Percentiles rank a stretch among this genome's conserved stretches.
These are phyloP conservation scores for Macquaria ambigua DNA, from an alignment of 2,113 vertebrate genomes.

Conservation along the genomic window DNA sequence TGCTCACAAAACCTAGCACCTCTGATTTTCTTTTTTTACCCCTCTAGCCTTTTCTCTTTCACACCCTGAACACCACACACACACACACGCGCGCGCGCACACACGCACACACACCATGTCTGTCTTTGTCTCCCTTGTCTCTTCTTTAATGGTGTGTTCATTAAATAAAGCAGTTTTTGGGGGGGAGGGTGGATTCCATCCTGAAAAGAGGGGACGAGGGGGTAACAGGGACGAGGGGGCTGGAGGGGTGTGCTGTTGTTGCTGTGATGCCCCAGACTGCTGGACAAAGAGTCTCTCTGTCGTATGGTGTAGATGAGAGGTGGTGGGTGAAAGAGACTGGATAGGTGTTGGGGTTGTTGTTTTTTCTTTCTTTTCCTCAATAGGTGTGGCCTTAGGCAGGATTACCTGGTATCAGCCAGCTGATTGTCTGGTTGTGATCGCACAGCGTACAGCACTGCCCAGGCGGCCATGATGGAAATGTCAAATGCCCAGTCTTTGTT, in stretches of 20 bases:
- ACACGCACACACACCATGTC: slow-evolving; percentile 54
- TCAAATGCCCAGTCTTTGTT: slow-evolving; percentile 52
- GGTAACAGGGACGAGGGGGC: slow-evolving; percentile 6
- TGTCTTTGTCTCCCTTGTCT: slow-evolving; percentile 71
- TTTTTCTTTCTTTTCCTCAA: slow-evolving; percentile 20
- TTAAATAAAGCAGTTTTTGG: slow-evolving; percentile 79
- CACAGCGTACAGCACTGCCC: neutral
- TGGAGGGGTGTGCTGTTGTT: slow-evolving; percentile 45
- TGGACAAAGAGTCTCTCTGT: slow-evolving; percentile 82
- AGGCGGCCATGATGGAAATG: slow-evolving; percentile 60
- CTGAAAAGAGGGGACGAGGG: slow-evolving; percentile 60
- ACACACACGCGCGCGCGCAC: neutral
- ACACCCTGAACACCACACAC: slow-evolving; percentile 59
- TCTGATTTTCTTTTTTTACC: slow-evolving; percentile 56
- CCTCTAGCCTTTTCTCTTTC: slow-evolving; percentile 74
- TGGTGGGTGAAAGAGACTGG: slow-evolving; percentile 38
- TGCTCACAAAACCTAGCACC: slow-evolving; percentile 83
- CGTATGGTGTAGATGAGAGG: slow-evolving; percentile 49
- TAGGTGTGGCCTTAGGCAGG: slow-evolving; percentile 47
- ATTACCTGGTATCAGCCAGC: slow-evolving; percentile 50
- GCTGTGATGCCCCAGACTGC: slow-evolving; percentile 58
- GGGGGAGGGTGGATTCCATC: slow-evolving; percentile 50
- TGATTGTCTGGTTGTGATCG: slow-evolving; percentile 37
- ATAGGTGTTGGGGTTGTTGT: slow-evolving; percentile 25
- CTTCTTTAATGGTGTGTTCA: slow-evolving; percentile 81